Base-by-base conservation (phyloP, 2,888 invertebrate species). In the Melinaea menophilus region DNA sequence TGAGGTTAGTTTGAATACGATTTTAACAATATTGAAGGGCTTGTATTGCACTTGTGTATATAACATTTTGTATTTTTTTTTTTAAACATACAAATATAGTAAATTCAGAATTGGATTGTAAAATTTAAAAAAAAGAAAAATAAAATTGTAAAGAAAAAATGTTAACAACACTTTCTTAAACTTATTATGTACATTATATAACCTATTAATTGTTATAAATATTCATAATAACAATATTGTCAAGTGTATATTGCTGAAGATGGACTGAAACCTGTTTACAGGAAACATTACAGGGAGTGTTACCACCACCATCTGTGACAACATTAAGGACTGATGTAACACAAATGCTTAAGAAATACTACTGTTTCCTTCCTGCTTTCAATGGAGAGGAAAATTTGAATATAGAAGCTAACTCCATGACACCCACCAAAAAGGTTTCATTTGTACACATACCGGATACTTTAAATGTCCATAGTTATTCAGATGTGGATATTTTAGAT, bases 221-320 rank as follows among this genome's bases (percentile, higher is more conserved):
- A 9, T 9, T 41, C 7, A 1, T 1, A 41, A 2, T 41, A 11
- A 41, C 9, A 9, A 41, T 9, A 2, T 41, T 41, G 41, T 9
- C 9, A 22, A 22, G 22, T 22, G 22, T 22, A 22, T 22, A 22
- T 22, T 22, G 22, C 22, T 22, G 22, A 22, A 22, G 22, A 22
- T 22, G 22, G 22, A 22, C 22, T 22, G 22, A 22, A 22, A 22
- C 22, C 22, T 56, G 2, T 60, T 72, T 93, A 57, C 91, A 94
- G 79, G 92, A 92, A 76, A 92, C 91, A 56, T 81, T 96, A 7
- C 92, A 92, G 69, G 95, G 95, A 1, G 92, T 96, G 0, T 88
- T 94, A 7, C 95, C 96, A 33, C 96, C 95, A 9, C 95, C 95
- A 0, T 95, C 94, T 34, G 91, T 95, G 11, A 95, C 95, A 12